Conservation (phyloP, 2,113 vertebrate genomes). For the Cromileptes altivelis region DNA sequence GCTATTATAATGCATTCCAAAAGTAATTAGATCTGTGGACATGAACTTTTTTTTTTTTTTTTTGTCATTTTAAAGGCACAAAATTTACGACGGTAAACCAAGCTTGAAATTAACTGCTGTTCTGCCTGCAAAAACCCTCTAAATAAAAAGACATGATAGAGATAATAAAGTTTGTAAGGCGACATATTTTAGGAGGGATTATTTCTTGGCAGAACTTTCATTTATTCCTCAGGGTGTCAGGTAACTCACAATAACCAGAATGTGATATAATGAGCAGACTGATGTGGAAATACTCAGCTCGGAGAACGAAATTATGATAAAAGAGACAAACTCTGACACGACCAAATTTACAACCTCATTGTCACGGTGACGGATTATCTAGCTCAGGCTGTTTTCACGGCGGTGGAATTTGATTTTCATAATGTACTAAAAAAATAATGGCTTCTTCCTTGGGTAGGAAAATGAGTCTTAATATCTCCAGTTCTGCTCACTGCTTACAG, state of each 20-base stretch:
- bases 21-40: slow-evolving; percentile 46
- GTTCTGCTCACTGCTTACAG: slow-evolving; percentile 5
- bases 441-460: slow-evolving; percentile 9
- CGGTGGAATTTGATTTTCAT: slow-evolving; percentile 40
- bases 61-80: slow-evolving; percentile 38
- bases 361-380: slow-evolving; percentile 11
- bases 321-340: not conserved
- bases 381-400: slow-evolving; percentile 7
- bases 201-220: slow-evolving; percentile 18
- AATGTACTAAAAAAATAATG: slow-evolving; percentile 8
- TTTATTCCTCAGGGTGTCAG: slow-evolving; percentile 24
- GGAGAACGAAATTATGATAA: not conserved
- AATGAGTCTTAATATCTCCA: slow-evolving; percentile 16
- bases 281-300: not conserved
- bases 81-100: slow-evolving; percentile 41
- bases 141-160: slow-evolving; percentile 28
- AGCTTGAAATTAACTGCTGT: slow-evolving; percentile 55
- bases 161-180: slow-evolving; percentile 31
- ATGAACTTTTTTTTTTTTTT: slow-evolving; percentile 6
- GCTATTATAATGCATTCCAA: slow-evolving; percentile 6
- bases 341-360: not conserved
- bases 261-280: slow-evolving; percentile 27
- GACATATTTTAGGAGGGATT: slow-evolving; percentile 31
- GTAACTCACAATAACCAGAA: slow-evolving; percentile 37
- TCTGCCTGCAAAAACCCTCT: not conserved